Percentiles rank a stretch among this genome's conserved stretches.
Conservation (phyloP, 2,113 vertebrate genomes). For the Eudorcas thomsonii region DNA sequence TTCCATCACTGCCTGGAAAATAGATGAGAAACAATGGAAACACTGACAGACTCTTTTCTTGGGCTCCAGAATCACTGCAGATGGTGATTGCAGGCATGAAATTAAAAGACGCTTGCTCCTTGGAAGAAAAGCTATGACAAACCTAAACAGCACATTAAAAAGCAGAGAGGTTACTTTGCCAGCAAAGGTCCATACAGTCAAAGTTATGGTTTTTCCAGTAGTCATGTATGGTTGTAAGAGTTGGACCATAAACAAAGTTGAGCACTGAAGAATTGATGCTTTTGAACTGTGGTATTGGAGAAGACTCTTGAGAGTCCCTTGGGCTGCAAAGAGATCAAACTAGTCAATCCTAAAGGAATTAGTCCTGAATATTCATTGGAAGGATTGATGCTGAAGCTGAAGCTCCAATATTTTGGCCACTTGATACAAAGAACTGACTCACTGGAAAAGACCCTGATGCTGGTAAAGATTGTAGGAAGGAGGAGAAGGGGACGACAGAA, state of each 20-base stretch:
- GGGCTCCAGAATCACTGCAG: background rate
- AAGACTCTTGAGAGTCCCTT: background rate
- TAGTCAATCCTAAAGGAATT: background rate
- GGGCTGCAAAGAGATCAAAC: background rate
- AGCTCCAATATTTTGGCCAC: background rate
- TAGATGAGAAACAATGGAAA: background rate
- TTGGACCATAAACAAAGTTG: background rate
- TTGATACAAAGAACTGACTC: fast-evolving
- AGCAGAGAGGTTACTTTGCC: background rate
- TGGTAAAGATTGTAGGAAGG: background rate
- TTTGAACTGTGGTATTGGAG: background rate
- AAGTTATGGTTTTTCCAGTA: background rate
- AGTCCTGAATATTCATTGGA: background rate
- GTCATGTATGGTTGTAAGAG: background rate
- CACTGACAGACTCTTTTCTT: background rate
- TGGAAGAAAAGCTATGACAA: background rate
- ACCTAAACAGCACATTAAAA: background rate
- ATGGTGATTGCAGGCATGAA: background rate
- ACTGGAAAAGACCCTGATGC: background rate
- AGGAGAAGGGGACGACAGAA: background rate
- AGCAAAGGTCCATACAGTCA: background rate
- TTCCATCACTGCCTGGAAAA: background rate
- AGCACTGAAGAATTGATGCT: background rate
- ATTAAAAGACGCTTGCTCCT: background rate
- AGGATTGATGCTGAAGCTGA: background rate